phyloP scores from a whole-genome alignment of 2,113 vertebrate species.

The Steatornis caripensis region DNA sequence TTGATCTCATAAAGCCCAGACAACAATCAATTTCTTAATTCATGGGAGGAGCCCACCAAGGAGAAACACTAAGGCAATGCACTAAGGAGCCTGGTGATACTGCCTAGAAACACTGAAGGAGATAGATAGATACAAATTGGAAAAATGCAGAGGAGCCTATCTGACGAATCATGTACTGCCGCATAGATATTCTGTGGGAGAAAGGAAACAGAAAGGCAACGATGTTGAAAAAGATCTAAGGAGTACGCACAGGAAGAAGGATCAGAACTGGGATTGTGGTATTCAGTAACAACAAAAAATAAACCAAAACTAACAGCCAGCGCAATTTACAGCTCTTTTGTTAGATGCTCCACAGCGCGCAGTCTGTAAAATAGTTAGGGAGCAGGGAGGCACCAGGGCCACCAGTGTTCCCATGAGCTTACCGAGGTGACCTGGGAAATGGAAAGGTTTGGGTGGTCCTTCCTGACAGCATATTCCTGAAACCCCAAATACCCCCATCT shows the following conservation, averaged over 20 bases:
- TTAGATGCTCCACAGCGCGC: neutral
- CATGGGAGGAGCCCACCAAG: neutral
- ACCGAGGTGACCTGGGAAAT: neutral
- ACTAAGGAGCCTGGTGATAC: neutral
- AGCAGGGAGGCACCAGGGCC: neutral
- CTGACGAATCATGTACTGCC: neutral
- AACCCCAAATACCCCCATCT: neutral
- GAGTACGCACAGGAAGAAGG: neutral
- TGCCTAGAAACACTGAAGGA: neutral
- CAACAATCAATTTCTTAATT: neutral
- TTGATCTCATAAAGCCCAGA: neutral
- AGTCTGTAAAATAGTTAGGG: neutral
- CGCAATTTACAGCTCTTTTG: neutral
- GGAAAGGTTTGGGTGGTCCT: neutral
- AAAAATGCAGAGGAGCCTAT: neutral
- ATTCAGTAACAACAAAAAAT: neutral
- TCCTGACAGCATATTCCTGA: neutral
- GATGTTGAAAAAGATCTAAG: neutral
- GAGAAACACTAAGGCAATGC: neutral
- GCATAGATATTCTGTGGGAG: neutral
- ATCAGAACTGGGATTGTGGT: neutral
- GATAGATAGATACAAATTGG: neutral
- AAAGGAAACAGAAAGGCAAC: neutral
- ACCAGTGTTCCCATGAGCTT: neutral
- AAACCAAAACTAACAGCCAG: neutral